A percentile compares a stretch with the other conserved stretches of the same genome.
These are phyloP conservation scores for Megaleporinus macrocephalus DNA, from an alignment of 2,113 vertebrate genomes.

Conservation along the genomic window DNA sequence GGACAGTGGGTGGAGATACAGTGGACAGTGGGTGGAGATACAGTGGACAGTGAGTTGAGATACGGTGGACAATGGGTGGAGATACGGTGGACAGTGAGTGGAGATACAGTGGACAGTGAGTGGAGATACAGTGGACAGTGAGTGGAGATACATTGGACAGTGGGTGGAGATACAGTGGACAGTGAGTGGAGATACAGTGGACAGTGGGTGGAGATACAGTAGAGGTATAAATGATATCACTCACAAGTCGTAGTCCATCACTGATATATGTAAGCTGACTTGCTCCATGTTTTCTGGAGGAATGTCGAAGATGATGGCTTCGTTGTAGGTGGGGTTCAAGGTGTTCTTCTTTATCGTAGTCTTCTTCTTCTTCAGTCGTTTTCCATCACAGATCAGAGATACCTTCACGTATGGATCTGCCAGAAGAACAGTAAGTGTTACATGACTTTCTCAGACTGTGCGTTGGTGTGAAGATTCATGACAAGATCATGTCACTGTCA, in stretches of 20 bases:
- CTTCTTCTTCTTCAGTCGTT: constrained; percentile 89
- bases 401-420: constrained; percentile 93
- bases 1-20: too few species aligned
- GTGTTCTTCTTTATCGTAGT: constrained; percentile 91
- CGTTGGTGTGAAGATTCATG: constrained; percentile 9
- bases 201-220: too few species aligned
- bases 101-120: too few species aligned
- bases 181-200: too few species aligned
- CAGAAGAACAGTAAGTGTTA: constrained; percentile 33
- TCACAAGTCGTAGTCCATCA: constrained; percentile 94
- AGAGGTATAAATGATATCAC: too few species aligned
- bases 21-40: too few species aligned
- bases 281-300: constrained; percentile 91
- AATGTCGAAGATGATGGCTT: constrained; percentile 92
- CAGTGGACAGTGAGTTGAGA: too few species aligned
- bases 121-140: too few species aligned
- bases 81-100: too few species aligned
- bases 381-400: constrained; percentile 88
- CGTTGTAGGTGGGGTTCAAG: constrained; percentile 88
- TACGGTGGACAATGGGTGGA: too few species aligned
- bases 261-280: constrained; percentile 87
- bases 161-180: too few species aligned
- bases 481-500: constrained; percentile 4
- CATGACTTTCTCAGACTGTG: constrained; percentile 9
- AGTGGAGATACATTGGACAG: too few species aligned